These are phyloP conservation scores for Hetaerina americana DNA, from an alignment of 1,140 invertebrate genomes.

Conservation along the genomic window DNA sequence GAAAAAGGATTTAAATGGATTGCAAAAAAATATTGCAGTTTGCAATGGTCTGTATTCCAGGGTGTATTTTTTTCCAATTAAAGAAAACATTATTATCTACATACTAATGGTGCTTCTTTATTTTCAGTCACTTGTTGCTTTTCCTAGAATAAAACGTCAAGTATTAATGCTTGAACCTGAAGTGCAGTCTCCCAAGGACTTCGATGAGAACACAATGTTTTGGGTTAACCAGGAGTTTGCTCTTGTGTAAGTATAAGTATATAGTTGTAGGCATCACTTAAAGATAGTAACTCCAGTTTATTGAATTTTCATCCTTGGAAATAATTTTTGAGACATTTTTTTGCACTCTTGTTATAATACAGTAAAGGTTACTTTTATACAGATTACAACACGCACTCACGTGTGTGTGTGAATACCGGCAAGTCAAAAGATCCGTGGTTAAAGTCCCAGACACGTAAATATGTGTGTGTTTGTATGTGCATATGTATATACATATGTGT, in stretches of 20 bases:
- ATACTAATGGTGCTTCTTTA: constrained; percentile 16
- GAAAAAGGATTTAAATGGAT: no score
- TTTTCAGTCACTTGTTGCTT: constrained; percentile 74
- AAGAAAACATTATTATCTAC: not conserved
- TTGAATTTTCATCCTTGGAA: constrained; percentile 9
- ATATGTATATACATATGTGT: no score
- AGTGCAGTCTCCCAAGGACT: constrained; percentile 81
- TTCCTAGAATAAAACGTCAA: constrained; percentile 91
- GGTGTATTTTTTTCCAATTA: not conserved
- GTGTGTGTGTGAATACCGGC: no score
- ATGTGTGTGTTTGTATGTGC: no score
- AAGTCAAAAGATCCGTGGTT: no score
- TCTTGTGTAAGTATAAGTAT: constrained; percentile 43
- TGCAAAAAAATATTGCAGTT: no score
- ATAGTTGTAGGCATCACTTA: constrained; percentile 5
- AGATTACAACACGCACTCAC: no score
- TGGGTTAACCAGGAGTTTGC: constrained; percentile 97
- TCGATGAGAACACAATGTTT: constrained; percentile 83
- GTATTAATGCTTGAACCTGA: constrained; percentile 67
- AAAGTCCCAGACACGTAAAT: no score
- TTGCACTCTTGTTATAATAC: not conserved
- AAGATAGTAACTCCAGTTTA: not conserved
- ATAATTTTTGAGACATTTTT: not conserved
- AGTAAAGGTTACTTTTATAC: no score
- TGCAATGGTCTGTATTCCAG: no score